These are phyloP conservation scores for Eudemis profundana DNA, from an alignment of 2,888 invertebrate genomes.

Conservation along the genomic window DNA sequence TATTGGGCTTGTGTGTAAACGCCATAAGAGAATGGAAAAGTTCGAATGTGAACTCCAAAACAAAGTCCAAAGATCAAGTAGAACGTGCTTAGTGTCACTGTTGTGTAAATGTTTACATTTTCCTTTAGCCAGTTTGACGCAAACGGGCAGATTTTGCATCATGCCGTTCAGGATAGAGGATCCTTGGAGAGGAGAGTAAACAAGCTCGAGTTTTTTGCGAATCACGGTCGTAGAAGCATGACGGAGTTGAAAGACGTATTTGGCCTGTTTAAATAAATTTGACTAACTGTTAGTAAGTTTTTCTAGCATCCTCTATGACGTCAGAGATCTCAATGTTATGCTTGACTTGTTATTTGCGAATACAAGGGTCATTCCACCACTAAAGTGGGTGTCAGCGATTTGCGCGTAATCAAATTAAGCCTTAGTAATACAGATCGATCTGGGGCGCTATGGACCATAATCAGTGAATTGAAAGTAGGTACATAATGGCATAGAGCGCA, in stretches of 20 bases:
- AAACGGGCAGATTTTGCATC: constrained; percentile 47
- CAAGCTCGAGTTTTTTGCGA: constrained; percentile 10
- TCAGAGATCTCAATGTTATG: neutral
- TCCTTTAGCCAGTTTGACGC: constrained; percentile 54
- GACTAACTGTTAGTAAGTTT: constrained; percentile 21
- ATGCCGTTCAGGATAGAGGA: constrained; percentile 32
- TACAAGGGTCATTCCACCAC: constrained; percentile 11
- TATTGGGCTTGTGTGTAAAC: too few relatives aligned
- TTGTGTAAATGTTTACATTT: constrained; percentile 55
- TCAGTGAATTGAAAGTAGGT: neutral
- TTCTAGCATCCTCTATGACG: neutral
- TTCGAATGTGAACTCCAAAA: constrained; percentile 8
- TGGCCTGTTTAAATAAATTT: constrained; percentile 7
- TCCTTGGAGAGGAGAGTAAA: constrained; percentile 24
- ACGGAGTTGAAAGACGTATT: neutral
- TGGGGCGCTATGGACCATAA: neutral
- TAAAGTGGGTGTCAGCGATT: neutral
- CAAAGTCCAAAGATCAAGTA: constrained; percentile 36
- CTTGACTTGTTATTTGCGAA: constrained; percentile 4
- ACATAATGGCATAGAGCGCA: too few relatives aligned
- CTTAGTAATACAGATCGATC: neutral
- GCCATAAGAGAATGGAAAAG: constrained; percentile 26
- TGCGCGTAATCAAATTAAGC: constrained; percentile 3
- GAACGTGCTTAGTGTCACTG: constrained; percentile 25
- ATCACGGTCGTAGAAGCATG: neutral